These are phyloP conservation scores for Columba janthina DNA, from an alignment of 2,113 vertebrate species.

Conservation along the genomic window DNA sequence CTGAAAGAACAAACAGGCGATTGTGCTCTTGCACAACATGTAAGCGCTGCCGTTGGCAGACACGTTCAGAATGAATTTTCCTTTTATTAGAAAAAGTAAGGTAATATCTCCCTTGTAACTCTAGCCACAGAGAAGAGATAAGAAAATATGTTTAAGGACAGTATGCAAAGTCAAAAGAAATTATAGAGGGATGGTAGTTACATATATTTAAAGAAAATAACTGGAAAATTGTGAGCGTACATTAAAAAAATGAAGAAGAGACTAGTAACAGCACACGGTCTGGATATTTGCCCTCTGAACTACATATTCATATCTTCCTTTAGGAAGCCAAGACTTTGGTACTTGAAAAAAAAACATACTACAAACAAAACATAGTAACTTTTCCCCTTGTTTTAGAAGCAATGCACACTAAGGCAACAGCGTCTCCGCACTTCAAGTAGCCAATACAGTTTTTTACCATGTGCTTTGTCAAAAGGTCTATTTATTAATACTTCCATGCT, in stretches of 20 bases:
- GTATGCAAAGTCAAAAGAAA: neutral
- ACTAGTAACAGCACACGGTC: neutral
- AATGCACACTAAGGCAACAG: neutral
- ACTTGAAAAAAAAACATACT: neutral
- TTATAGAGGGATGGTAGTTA: neutral
- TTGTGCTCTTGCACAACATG: neutral
- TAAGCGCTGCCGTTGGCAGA: neutral
- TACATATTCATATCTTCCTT: neutral
- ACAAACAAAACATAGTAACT: neutral
- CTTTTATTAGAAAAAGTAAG: neutral
- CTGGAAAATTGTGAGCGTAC: neutral
- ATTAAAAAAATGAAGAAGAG: neutral
- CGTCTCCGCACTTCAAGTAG: neutral
- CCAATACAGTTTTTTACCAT: neutral
- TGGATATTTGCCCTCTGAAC: neutral
- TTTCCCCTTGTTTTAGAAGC: neutral
- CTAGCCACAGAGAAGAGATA: neutral
- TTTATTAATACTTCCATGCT: slow-evolving; percentile 12
- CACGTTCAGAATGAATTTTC: neutral
- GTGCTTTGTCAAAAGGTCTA: neutral
- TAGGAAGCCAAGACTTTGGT: neutral
- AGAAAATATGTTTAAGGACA: neutral
- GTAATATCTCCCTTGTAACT: neutral
- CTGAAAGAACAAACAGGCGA: neutral
- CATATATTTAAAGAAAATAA: neutral